phyloP scores from a whole-genome alignment of 2,113 vertebrate species.

The Hypocryptadius cinnamomeus region DNA sequence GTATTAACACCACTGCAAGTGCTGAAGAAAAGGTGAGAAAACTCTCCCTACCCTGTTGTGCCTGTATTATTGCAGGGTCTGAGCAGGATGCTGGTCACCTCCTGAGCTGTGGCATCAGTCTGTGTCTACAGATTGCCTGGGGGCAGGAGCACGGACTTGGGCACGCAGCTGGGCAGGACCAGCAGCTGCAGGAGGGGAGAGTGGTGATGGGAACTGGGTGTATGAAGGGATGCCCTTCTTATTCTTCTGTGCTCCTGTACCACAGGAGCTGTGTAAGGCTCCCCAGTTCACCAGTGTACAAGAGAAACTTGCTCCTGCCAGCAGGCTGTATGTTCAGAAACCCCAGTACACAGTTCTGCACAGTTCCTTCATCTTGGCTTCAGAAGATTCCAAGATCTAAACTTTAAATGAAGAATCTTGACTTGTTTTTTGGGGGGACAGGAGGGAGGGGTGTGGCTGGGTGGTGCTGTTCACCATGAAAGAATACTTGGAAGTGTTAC shows the following conservation, averaged over 20 bases:
- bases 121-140: not conserved
- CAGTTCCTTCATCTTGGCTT: not conserved
- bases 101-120: not conserved
- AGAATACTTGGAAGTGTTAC: not conserved
- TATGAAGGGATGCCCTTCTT: not conserved
- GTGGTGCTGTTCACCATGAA: not conserved
- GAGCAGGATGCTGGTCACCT: not conserved
- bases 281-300: accelerated
- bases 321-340: not conserved
- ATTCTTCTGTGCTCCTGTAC: not conserved
- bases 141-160: not conserved
- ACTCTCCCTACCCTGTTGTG: not conserved
- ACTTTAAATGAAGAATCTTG: not conserved
- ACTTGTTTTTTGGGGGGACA: not conserved
- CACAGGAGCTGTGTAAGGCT: not conserved
- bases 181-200: not conserved
- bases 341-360: not conserved
- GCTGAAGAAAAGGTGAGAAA: not conserved
- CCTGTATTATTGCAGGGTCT: not conserved
- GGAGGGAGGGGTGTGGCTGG: not conserved
- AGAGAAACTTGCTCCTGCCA: not conserved
- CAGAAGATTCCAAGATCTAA: not conserved
- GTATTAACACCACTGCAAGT: not conserved
- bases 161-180: not conserved
- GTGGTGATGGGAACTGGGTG: not conserved